Evolutionary conservation across 1,140 invertebrate species (phyloP).

Genomic region (Aphelinus atriplicis): DNA sequence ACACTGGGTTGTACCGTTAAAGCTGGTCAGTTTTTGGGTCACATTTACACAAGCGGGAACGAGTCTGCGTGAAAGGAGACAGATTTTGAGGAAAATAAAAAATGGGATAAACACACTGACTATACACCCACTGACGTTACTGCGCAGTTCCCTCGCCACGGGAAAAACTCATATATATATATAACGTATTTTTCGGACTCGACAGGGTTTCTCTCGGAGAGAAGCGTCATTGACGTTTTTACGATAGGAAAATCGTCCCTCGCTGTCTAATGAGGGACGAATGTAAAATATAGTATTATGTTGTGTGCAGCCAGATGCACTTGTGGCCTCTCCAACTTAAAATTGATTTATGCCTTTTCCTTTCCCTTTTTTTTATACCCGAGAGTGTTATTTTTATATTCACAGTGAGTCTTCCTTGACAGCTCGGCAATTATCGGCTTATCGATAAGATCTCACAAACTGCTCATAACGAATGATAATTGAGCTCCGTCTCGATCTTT

Average conservation of each 20-base stretch:
- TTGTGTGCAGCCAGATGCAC: background rate
- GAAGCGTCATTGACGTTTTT: conserved; percentile 19
- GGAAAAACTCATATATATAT: too few relatives aligned
- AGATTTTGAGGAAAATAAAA: conserved; percentile 40
- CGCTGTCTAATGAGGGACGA: background rate
- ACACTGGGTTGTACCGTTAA: conserved; percentile 16
- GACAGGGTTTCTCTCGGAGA: conserved; percentile 12
- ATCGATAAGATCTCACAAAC: too few relatives aligned
- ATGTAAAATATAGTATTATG: conserved; percentile 16
- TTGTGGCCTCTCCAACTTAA: background rate
- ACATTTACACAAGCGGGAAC: conserved; percentile 1
- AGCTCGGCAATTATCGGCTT: too few relatives aligned
- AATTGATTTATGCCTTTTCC: too few relatives aligned
- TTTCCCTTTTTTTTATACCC: too few relatives aligned
- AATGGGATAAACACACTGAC: conserved; percentile 39
- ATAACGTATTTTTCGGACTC: background rate
- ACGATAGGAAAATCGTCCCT: conserved; percentile 27
- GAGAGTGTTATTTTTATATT: too few relatives aligned
- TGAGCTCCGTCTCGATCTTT: too few relatives aligned
- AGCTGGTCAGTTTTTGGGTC: conserved; percentile 33
- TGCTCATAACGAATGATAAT: too few relatives aligned
- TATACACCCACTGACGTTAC: conserved; percentile 3
- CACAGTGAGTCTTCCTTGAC: too few relatives aligned
- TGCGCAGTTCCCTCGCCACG: conserved; percentile 15
- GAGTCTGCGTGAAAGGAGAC: conserved; percentile 16